A percentile compares a stretch with the other conserved stretches of the same genome.
These are phyloP conservation scores for Flexamia atlantica DNA, from an alignment of 2,888 invertebrate species.

Conservation along the genomic window DNA sequence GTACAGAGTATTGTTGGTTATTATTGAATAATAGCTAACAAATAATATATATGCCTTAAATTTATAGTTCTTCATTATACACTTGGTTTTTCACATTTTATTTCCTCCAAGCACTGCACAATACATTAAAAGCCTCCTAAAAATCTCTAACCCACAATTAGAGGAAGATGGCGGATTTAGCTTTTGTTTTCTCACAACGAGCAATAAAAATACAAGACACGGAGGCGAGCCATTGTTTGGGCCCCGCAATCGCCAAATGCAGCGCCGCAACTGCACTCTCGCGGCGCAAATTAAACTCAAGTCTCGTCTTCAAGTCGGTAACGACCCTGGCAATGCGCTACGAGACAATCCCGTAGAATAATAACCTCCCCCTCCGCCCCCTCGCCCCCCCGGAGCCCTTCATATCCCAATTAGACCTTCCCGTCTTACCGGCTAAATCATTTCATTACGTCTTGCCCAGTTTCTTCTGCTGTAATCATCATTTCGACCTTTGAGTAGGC, in stretches of 20 bases:
- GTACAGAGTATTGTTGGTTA: too few relatives aligned
- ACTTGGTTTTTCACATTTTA: too few relatives aligned
- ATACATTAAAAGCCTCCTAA: not conserved
- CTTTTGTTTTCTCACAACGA: slow-evolving; percentile 4
- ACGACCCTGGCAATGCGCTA: slow-evolving; percentile 28
- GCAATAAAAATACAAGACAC: slow-evolving; percentile 34
- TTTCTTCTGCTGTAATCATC: slow-evolving; percentile 26
- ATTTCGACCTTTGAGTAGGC: slow-evolving; percentile 36
- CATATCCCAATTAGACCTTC: slow-evolving; percentile 44
- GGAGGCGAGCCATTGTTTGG: not conserved
- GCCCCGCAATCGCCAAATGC: slow-evolving; percentile 27
- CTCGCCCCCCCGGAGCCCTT: not conserved
- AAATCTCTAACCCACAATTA: not conserved
- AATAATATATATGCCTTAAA: too few relatives aligned
- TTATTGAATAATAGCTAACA: too few relatives aligned
- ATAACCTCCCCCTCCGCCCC: slow-evolving; percentile 36
- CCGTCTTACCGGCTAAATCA: slow-evolving; percentile 44
- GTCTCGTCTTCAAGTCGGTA: not conserved
- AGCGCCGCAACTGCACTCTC: not conserved
- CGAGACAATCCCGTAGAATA: slow-evolving; percentile 41
- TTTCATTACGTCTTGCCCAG: slow-evolving; percentile 29
- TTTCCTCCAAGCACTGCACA: not conserved
- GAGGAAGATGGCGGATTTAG: not conserved
- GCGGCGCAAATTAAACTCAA: not conserved
- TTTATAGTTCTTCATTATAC: too few relatives aligned